phyloP scores from a whole-genome alignment of 2,888 invertebrate genomes.

The Odontothrips loti region DNA sequence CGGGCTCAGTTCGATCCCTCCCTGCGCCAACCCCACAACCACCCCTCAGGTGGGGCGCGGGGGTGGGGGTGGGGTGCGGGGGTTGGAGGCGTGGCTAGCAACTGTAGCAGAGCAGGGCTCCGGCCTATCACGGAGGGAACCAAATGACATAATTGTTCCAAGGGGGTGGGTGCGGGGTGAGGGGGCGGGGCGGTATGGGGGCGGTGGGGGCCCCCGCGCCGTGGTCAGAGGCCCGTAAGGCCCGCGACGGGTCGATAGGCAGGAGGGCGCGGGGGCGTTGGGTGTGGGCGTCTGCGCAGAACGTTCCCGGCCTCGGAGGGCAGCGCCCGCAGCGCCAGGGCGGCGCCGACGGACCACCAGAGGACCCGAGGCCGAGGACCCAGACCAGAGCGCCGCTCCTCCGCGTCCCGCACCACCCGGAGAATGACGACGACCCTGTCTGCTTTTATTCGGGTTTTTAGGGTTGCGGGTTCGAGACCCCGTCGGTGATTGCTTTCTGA shows the following conservation, averaged over 20 bases:
- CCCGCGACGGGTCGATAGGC: conserved; percentile 10
- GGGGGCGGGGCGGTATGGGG: too few relatives aligned
- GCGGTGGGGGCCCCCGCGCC: too few relatives aligned
- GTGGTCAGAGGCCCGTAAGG: neutral
- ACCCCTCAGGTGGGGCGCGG: neutral
- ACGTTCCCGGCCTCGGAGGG: neutral
- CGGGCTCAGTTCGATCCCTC: too few relatives aligned
- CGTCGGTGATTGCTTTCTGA: too few relatives aligned
- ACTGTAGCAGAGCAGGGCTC: conserved; percentile 1
- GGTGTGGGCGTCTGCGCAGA: neutral
- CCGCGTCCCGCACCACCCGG: neutral
- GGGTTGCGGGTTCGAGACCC: too few relatives aligned
- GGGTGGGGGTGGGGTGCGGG: neutral
- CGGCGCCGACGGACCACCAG: neutral
- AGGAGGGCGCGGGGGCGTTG: neutral
- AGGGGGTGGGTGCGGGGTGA: neutral
- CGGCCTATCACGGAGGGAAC: neutral
- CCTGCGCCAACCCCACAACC: too few relatives aligned
- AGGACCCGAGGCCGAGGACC: neutral
- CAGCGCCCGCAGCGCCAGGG: neutral
- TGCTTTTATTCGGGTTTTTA: too few relatives aligned
- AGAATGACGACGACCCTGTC: too few relatives aligned
- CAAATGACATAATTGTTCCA: conserved; percentile 20
- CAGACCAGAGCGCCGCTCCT: neutral
- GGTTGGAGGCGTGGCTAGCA: neutral